These are phyloP conservation scores for Cordylochernes scorpioides DNA, from an alignment of 2,888 invertebrate genomes.

Conservation along the genomic window DNA sequence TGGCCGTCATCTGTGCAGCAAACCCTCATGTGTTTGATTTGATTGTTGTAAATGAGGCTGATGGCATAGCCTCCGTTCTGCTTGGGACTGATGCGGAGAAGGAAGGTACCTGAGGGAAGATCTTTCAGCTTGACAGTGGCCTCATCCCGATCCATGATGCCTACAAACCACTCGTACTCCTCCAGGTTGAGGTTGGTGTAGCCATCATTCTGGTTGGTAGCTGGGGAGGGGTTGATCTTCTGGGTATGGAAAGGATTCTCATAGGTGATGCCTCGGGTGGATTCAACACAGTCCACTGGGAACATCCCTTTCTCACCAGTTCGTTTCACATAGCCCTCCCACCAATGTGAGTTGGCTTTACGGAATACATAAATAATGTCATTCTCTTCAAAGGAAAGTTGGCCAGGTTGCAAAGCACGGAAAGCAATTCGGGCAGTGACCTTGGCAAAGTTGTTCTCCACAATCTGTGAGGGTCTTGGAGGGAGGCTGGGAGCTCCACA, in stretches of 20 bases:
- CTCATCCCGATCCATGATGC: conserved; percentile 16
- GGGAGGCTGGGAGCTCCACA: conserved; percentile 16
- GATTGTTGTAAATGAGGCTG: conserved; percentile 15
- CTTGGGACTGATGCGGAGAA: conserved; percentile 17
- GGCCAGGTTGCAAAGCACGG: conserved; percentile 9
- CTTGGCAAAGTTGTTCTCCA: no score
- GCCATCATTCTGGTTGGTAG: conserved; percentile 6
- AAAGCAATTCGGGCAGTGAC: no score
- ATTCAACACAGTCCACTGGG: conserved; percentile 18
- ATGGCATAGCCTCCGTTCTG: conserved; percentile 17
- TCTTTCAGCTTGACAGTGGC: conserved; percentile 14
- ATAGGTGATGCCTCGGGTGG: conserved; percentile 7
- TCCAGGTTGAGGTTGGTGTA: conserved; percentile 12
- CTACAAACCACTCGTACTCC: conserved; percentile 16
- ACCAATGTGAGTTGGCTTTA: conserved; percentile 19
- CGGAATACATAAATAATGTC: conserved; percentile 20
- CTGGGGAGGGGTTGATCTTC: conserved; percentile 4
- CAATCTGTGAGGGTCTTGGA: conserved; percentile 13
- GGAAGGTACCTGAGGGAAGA: conserved; percentile 16
- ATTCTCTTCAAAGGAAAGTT: conserved; percentile 16
- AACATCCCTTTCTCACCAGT: conserved; percentile 19
- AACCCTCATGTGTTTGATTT: conserved; percentile 71
- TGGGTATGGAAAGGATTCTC: conserved; percentile 9
- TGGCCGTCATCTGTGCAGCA: conserved; percentile 31
- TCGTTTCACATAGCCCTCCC: conserved; percentile 18